Conservation (phyloP, 2,888 invertebrate genomes). For the Tromatobia lineatoria region DNA sequence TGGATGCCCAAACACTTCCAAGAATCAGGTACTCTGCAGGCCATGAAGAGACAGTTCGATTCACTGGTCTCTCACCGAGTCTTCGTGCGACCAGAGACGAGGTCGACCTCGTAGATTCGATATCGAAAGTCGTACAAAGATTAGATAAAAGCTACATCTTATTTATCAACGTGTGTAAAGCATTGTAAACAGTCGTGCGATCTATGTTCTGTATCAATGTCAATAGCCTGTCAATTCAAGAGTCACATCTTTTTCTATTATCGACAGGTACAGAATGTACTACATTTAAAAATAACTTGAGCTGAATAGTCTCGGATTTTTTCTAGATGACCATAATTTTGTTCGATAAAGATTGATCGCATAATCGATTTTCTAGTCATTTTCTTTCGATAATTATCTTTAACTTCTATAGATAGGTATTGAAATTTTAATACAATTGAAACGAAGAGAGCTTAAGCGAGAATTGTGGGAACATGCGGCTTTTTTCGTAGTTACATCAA, state of each 20-base stretch:
- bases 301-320: background rate
- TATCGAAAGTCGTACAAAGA: constrained; percentile 54
- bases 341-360: too few species aligned
- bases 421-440: too few species aligned
- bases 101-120: constrained; percentile 43
- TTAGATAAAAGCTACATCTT: constrained; percentile 54
- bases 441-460: too few species aligned
- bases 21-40: constrained; percentile 31
- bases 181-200: constrained; percentile 35
- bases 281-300: background rate
- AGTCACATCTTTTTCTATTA: constrained; percentile 1
- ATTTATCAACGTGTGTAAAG: constrained; percentile 35
- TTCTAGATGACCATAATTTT: too few species aligned
- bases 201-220: constrained; percentile 24
- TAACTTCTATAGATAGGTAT: too few species aligned
- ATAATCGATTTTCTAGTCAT: too few species aligned
- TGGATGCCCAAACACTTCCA: constrained; percentile 38
- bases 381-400: too few species aligned
- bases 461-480: too few species aligned
- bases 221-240: constrained; percentile 8
- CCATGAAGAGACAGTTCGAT: constrained; percentile 3
- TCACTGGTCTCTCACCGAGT: constrained; percentile 19
- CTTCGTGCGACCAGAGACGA: constrained; percentile 9
- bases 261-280: constrained; percentile 30
- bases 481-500: too few species aligned